Conservation (phyloP, 2,888 invertebrate genomes). For the Xestia ashworthii region DNA sequence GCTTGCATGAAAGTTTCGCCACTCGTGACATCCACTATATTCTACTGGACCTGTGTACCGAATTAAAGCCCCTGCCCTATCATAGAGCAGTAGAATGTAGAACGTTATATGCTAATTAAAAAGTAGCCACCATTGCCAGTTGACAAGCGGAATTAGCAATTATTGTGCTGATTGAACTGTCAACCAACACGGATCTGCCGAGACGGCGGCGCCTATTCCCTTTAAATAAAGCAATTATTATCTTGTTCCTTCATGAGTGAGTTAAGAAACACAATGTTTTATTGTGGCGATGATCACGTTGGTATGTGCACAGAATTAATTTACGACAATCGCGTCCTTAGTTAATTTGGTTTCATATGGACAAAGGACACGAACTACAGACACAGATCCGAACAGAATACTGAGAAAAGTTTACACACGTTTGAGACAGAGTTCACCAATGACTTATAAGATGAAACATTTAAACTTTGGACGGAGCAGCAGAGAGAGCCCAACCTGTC, state of each 20-base stretch:
- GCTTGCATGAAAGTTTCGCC: too few species aligned
- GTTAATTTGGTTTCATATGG: not conserved
- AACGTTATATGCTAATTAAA: not conserved
- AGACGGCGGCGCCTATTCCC: not conserved
- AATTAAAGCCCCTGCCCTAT: too few species aligned
- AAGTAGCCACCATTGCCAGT: not conserved
- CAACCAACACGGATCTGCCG: not conserved
- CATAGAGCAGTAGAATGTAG: too few species aligned
- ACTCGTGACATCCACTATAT: too few species aligned
- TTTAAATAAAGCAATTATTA: not conserved
- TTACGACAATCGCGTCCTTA: conserved; percentile 21
- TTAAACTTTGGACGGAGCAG: too few species aligned
- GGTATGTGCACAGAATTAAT: conserved; percentile 24
- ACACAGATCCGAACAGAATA: not conserved
- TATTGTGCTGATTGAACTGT: conserved; percentile 4
- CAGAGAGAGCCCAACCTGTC: too few species aligned
- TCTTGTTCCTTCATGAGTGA: not conserved
- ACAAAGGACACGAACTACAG: not conserved
- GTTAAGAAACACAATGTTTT: conserved; percentile 10
- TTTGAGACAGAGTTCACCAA: not conserved
- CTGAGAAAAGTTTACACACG: not conserved
- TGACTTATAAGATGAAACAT: too few species aligned
- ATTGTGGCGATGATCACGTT: not conserved
- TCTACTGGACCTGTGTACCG: too few species aligned
- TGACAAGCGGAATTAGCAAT: not conserved